phyloP scores from a whole-genome alignment of 2,797 vertebrate species.

The Oreochromis grahami region DNA sequence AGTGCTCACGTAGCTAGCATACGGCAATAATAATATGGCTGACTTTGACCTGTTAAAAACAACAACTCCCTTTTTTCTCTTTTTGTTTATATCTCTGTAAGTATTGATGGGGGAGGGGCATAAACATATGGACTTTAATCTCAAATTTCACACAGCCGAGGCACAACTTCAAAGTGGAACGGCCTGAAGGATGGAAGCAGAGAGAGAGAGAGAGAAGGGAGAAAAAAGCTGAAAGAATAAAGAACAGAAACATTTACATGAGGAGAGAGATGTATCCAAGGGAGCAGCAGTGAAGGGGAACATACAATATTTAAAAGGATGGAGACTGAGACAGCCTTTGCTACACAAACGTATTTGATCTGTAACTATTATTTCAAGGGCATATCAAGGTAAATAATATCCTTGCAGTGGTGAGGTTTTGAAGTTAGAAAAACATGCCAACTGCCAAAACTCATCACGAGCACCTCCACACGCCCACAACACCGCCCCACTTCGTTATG shows the following conservation, averaged over 20 bases:
- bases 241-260: slow-evolving; percentile 55
- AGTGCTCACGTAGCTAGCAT: neutral
- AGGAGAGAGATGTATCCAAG: slow-evolving; percentile 39
- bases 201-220: no score
- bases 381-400: slow-evolving; percentile 59
- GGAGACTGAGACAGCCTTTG: slow-evolving; percentile 43
- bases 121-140: slow-evolving; percentile 57
- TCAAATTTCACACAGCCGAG: slow-evolving; percentile 45
- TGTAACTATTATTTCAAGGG: slow-evolving; percentile 63
- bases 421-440: slow-evolving; percentile 47
- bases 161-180: slow-evolving; percentile 58
- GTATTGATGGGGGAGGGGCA: neutral
- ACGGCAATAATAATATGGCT: neutral
- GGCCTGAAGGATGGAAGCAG: slow-evolving; percentile 42
- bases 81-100: slow-evolving; percentile 29
- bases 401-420: slow-evolving; percentile 27
- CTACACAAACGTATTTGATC: slow-evolving; percentile 56
- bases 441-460: slow-evolving; percentile 30
- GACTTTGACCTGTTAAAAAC: slow-evolving; percentile 5
- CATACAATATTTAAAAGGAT: slow-evolving; percentile 66
- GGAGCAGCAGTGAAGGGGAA: slow-evolving; percentile 17
- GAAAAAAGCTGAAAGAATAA: slow-evolving; percentile 29
- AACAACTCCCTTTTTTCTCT: neutral
- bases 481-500: neutral
- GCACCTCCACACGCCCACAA: neutral